Percentiles rank a stretch among this genome's conserved stretches.
Evolutionary conservation across 2,113 vertebrate species (phyloP).

Genomic region (Heliornis fulica): DNA sequence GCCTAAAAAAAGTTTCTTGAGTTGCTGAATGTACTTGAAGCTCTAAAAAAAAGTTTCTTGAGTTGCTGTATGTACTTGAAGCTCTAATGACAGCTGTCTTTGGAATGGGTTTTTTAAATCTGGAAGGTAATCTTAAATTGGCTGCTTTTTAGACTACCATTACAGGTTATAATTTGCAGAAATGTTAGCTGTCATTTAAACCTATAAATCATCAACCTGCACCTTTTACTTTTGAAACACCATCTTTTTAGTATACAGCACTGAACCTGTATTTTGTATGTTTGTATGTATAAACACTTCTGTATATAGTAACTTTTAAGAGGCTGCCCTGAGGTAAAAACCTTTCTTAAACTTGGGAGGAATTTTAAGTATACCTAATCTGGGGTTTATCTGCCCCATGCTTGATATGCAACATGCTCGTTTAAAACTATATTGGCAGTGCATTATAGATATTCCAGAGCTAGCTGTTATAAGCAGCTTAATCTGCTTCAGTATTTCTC

Average conservation of each 20-base stretch:
- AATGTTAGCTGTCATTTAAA: background rate
- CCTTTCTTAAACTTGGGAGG: background rate
- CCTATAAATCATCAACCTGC: background rate
- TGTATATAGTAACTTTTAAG: background rate
- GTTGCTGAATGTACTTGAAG: background rate
- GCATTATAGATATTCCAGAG: background rate
- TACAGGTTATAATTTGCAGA: background rate
- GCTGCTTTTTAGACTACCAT: background rate
- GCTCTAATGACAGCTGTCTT: background rate
- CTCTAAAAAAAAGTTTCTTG: background rate
- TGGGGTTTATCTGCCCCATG: background rate
- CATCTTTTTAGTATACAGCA: background rate
- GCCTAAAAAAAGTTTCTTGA: background rate
- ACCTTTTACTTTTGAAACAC: background rate
- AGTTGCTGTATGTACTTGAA: background rate
- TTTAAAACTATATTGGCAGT: background rate
- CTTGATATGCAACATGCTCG: background rate
- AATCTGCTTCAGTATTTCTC: background rate
- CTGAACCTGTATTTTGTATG: background rate
- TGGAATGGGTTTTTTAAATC: background rate
- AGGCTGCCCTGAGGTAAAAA: background rate
- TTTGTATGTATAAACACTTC: background rate
- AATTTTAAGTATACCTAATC: background rate
- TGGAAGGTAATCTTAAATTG: background rate
- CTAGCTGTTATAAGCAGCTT: background rate